These are phyloP conservation scores for Trichogramma evanescens DNA, from an alignment of 2,888 invertebrate genomes.

Conservation along the genomic window DNA sequence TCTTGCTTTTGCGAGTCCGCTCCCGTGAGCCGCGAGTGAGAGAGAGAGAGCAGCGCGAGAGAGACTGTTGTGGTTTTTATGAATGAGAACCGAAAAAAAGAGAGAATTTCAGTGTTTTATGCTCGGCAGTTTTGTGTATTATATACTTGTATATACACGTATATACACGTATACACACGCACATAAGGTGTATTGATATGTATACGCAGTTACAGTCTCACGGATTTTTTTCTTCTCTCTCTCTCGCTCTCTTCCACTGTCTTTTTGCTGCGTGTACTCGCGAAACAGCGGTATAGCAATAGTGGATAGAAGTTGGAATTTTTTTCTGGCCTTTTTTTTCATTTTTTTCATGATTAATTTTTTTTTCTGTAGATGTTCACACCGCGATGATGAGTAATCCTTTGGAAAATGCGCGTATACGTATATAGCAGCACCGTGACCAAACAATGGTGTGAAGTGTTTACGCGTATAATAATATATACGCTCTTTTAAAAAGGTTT, in stretches of 20 bases:
- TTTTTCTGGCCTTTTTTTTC: not conserved
- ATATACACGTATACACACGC: too few relatives aligned
- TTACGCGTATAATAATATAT: too few relatives aligned
- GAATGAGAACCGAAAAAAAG: not conserved
- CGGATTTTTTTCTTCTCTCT: too few relatives aligned
- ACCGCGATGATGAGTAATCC: too few relatives aligned
- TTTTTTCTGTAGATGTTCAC: too few relatives aligned
- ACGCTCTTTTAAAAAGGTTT: constrained; percentile 5
- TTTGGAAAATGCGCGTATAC: too few relatives aligned
- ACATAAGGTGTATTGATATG: too few relatives aligned
- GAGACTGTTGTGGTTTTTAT: not conserved
- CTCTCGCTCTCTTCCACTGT: too few relatives aligned
- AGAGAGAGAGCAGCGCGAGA: not conserved
- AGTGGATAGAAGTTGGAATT: constrained; percentile 2
- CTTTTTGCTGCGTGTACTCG: too few relatives aligned
- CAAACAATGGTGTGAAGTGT: constrained; percentile 4
- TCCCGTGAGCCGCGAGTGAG: not conserved
- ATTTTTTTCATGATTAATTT: not conserved
- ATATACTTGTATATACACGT: too few relatives aligned
- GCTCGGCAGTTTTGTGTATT: not conserved
- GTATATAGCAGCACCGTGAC: not conserved
- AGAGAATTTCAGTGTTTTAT: not conserved
- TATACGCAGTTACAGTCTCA: too few relatives aligned
- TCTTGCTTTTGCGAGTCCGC: constrained; percentile 14
- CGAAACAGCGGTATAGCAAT: not conserved